Conservation (phyloP, 2,113 vertebrate genomes). For the Petroica traversi region DNA sequence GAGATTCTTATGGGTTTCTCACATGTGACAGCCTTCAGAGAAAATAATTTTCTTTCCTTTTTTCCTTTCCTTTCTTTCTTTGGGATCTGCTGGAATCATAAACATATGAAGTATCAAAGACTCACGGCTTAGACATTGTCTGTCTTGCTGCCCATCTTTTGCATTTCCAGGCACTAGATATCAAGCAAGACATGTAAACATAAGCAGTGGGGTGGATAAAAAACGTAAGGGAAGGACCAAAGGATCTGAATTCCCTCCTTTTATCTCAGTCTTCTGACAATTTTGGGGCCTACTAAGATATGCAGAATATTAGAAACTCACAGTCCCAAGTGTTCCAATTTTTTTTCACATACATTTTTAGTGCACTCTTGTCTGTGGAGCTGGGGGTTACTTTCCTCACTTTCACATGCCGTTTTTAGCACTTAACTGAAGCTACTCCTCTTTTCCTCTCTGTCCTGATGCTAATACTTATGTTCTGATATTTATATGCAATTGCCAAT, state of each 20-base stretch:
- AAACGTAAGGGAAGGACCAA: background rate
- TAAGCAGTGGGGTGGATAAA: background rate
- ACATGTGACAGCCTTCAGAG: background rate
- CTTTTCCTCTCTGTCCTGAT: background rate
- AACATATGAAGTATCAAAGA: background rate
- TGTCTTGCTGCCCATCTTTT: background rate
- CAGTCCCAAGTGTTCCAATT: background rate
- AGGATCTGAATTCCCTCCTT: fast-evolving
- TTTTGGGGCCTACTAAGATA: background rate
- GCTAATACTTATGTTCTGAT: background rate
- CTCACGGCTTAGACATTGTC: fast-evolving
- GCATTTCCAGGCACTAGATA: background rate
- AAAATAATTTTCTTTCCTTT: background rate
- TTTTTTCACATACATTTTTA: background rate
- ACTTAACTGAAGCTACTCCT: background rate
- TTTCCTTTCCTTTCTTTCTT: too few relatives aligned
- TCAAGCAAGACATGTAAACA: background rate
- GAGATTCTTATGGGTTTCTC: background rate
- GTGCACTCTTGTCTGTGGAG: background rate
- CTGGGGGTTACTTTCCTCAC: background rate
- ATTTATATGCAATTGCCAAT: background rate
- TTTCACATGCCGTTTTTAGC: background rate
- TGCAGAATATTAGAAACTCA: background rate
- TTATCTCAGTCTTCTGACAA: background rate
- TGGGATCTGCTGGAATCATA: background rate